phyloP scores from a whole-genome alignment of 2,113 vertebrate species.

The Rhinopomastus cyanomelas region DNA sequence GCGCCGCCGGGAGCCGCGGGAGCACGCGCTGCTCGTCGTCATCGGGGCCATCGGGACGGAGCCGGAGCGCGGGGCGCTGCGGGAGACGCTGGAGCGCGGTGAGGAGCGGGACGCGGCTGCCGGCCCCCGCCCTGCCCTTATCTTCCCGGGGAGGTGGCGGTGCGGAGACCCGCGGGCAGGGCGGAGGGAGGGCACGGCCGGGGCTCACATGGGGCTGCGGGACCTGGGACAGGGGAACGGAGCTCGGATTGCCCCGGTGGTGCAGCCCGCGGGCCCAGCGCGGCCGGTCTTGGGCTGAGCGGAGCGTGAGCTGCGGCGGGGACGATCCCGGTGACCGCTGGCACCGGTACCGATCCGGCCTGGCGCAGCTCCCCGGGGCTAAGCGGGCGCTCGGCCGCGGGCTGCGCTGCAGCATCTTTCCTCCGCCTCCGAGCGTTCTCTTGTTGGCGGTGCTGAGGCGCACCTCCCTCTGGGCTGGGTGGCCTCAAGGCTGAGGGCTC shows the following conservation, averaged over 20 bases:
- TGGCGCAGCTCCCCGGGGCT: not conserved
- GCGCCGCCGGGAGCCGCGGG: conserved; percentile 56
- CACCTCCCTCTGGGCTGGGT: not conserved
- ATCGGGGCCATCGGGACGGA: conserved; percentile 83
- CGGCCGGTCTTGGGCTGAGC: not conserved
- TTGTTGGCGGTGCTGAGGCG: fast-evolving
- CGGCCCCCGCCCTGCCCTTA: not conserved
- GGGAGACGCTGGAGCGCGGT: conserved; percentile 85
- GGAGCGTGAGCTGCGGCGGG: not conserved
- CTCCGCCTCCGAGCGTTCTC: fast-evolving
- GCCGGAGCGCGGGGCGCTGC: conserved; percentile 80
- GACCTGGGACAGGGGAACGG: not conserved
- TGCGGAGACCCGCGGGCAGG: not conserved
- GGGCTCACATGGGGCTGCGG: not conserved
- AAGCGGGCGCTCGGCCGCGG: not conserved
- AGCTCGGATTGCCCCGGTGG: not conserved
- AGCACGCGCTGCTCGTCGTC: conserved; percentile 85
- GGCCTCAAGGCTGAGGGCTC: not conserved
- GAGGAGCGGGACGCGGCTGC: conserved; percentile 44
- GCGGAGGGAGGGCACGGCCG: not conserved
- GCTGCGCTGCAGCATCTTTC: fast-evolving
- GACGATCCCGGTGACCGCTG: not conserved
- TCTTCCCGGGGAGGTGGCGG: not conserved
- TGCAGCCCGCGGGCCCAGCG: not conserved
- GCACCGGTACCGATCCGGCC: fast-evolving